Conservation (phyloP, 2,113 vertebrate genomes). For the Planiliza haematocheilus region DNA sequence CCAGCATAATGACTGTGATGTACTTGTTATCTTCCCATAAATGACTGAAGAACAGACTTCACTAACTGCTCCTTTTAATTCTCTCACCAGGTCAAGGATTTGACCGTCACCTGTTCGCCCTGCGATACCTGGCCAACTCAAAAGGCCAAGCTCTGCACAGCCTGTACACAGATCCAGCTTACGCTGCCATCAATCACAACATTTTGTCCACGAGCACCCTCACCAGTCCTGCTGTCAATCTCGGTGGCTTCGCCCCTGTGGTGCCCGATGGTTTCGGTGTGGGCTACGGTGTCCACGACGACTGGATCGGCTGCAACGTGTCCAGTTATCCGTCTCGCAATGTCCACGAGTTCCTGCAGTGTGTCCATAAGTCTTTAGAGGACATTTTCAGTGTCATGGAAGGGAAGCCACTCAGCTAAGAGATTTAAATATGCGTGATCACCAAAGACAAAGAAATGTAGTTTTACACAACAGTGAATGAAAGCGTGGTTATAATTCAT, state of each 20-base stretch:
- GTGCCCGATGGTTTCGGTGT: conserved; percentile 94
- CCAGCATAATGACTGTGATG: too few relatives aligned
- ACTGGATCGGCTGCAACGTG: conserved; percentile 93
- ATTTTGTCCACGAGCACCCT: conserved; percentile 96
- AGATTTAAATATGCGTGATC: neutral
- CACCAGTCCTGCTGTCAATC: conserved; percentile 86
- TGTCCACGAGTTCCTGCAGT: conserved; percentile 89
- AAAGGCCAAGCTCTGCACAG: conserved; percentile 81
- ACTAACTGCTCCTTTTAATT: neutral
- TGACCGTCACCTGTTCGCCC: conserved; percentile 93
- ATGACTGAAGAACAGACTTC: neutral
- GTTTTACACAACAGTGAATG: neutral
- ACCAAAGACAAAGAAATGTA: neutral
- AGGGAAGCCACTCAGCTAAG: conserved; percentile 85
- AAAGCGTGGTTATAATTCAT: too few relatives aligned
- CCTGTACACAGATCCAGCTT: conserved; percentile 91
- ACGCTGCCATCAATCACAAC: conserved; percentile 91
- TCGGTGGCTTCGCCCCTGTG: conserved; percentile 94
- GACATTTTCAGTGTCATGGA: conserved; percentile 93
- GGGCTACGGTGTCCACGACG: conserved; percentile 89
- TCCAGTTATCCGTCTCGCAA: conserved; percentile 90
- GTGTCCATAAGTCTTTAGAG: conserved; percentile 89
- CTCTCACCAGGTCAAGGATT: conserved; percentile 92
- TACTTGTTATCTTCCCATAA: too few relatives aligned
- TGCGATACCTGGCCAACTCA: conserved; percentile 86